phyloP scores from a whole-genome alignment of 2,113 vertebrate genomes.

The Oplegnathus fasciatus region DNA sequence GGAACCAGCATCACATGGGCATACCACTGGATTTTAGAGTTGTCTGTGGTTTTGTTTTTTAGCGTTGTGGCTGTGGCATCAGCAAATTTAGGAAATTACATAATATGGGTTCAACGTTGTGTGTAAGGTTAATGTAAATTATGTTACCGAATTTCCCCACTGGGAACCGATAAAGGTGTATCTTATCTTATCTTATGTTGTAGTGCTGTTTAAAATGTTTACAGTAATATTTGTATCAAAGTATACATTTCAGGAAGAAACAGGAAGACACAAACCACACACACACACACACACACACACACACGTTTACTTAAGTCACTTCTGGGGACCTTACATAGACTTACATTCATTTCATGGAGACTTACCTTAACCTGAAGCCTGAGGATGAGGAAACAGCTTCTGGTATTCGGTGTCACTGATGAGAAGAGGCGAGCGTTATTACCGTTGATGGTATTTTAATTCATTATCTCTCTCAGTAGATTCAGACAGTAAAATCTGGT shows the following conservation, averaged over 20 bases:
- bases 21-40: not conserved
- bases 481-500: not conserved
- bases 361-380: no score
- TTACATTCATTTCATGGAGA: no score
- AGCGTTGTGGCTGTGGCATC: not conserved
- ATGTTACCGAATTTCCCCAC: no score
- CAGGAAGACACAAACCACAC: not conserved
- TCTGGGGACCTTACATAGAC: no score
- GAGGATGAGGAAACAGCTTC: not conserved
- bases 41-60: not conserved
- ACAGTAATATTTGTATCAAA: not conserved
- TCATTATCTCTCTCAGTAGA: no score
- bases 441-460: not conserved
- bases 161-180: no score
- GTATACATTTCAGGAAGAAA: not conserved
- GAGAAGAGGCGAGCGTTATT: not conserved
- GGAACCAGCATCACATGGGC: conserved; percentile 9
- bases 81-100: not conserved
- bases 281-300: not conserved
- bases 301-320: no score
- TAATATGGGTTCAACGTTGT: not conserved
- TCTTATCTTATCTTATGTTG: no score
- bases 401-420: not conserved
- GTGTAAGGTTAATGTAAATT: not conserved
- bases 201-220: not conserved